Base-by-base conservation (phyloP, 2,888 invertebrate genomes). In the Agrypnus murinus region DNA sequence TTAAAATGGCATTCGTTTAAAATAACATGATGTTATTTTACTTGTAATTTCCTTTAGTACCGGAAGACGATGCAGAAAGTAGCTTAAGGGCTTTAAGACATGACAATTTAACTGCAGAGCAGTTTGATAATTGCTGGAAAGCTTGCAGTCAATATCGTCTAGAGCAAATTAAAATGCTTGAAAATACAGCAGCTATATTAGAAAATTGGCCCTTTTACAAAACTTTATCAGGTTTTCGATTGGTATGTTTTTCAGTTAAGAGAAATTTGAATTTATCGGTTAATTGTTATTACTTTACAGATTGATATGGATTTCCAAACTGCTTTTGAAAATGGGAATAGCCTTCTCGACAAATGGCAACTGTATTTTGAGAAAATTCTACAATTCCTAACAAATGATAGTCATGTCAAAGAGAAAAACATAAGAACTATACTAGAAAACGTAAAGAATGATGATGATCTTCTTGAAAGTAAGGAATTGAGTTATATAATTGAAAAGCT, bases 41-140 rank as follows among this genome's bases (percentile, higher is more conserved):
- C n/a, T 14, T 12, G 14, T 5, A 9, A 17, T 63, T 46, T 15
- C 43, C 45, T 62, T 36, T 32, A 72, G 72, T 38, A 55, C 73
- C 73, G 48, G 73, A 75, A 60, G 32, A 46, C 9, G 62, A 70
- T 48, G 71, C 65, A 15, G 75, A 75, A 43, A 36, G 15, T 12
- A 73, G 72, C 43, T 14, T 75, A 6, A 59, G 64, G 38, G 50
- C 69, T 7, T 43, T 76, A 14, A 75, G 73, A 66, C 69, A 40
- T 48, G 75, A 77, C 36, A 75, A 74, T 40, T 57, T 76, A 59
- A 65, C 63, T 31, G 25, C 58, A 3, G 73, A 75, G 45, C 48
- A 76, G 19, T 76, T 76, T 50, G 76, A 76, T 50, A 14, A 15
- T 15, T 46, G 12, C 3, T 76, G 76, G 75, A 72, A 75, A 58